Conservation (phyloP, 2,113 vertebrate genomes). For the Prolemur simus region DNA sequence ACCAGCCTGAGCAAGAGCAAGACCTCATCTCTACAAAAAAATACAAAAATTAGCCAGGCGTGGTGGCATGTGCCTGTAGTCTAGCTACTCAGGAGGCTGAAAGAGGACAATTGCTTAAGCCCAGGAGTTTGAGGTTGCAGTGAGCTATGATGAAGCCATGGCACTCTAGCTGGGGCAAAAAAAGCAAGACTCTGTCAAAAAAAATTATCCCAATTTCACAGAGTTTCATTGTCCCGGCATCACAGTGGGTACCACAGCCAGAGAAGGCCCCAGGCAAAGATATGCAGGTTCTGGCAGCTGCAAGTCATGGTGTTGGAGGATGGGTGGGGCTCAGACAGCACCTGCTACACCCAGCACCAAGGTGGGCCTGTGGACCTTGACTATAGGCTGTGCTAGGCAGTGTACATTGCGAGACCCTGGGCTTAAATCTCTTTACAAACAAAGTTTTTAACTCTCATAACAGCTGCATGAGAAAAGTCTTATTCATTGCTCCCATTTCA, state of each 20-base stretch:
- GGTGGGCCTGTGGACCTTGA: not conserved
- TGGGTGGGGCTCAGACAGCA: not conserved
- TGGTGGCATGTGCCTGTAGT: too few relatives aligned
- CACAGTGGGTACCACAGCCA: not conserved
- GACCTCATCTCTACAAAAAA: too few relatives aligned
- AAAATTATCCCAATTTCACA: too few relatives aligned
- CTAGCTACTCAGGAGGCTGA: too few relatives aligned
- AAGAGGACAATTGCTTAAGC: too few relatives aligned
- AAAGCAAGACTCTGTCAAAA: too few relatives aligned
- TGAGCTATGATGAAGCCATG: too few relatives aligned
- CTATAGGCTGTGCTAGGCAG: too few relatives aligned
- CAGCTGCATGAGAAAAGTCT: not conserved
- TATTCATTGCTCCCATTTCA: not conserved
- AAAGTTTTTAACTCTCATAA: not conserved
- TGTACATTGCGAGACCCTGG: not conserved
- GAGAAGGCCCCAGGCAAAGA: not conserved
- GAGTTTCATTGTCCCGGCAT: not conserved
- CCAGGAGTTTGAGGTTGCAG: too few relatives aligned
- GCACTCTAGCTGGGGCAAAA: too few relatives aligned
- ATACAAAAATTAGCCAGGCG: too few relatives aligned
- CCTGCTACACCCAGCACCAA: not conserved
- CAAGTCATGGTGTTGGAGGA: accelerated
- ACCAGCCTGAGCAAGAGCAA: too few relatives aligned
- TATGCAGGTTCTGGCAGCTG: not conserved
- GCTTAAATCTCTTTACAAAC: not conserved